phyloP scores from a whole-genome alignment of 2,113 vertebrate species.

The Xenus cinereus region DNA sequence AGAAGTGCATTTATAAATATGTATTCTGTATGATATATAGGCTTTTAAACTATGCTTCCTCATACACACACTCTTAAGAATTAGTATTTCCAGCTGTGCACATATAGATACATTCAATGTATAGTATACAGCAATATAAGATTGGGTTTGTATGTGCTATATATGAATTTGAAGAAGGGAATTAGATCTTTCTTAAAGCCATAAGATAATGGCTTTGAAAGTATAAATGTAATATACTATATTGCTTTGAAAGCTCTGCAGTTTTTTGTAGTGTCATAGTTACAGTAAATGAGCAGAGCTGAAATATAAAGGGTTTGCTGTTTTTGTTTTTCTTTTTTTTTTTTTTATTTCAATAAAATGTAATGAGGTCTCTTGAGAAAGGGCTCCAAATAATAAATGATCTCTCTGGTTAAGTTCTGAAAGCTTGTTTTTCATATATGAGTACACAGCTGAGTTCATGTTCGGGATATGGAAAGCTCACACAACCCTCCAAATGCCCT shows the following conservation, averaged over 20 bases:
- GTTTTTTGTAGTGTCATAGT: not conserved
- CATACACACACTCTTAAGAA: not conserved
- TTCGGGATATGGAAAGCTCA: not conserved
- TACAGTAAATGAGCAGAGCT: not conserved
- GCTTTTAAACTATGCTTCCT: not conserved
- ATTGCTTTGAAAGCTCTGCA: not conserved
- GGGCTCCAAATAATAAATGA: not conserved
- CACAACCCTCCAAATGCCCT: not conserved
- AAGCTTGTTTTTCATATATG: not conserved
- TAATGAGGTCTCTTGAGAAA: not conserved
- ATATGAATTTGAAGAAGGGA: not conserved
- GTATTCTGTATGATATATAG: not conserved
- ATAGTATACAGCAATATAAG: not conserved
- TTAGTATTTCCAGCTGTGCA: not conserved
- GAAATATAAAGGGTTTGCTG: not conserved
- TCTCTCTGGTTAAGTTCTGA: not conserved
- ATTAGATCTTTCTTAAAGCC: not conserved
- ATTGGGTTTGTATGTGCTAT: not conserved
- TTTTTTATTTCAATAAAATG: not conserved
- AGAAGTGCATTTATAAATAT: not conserved
- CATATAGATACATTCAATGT: accelerated
- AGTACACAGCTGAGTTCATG: not conserved
- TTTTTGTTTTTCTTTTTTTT: not conserved
- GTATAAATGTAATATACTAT: not conserved
- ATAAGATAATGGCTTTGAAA: not conserved